Base-by-base conservation (phyloP, 2,888 invertebrate genomes). In the Melanostoma scalare region DNA sequence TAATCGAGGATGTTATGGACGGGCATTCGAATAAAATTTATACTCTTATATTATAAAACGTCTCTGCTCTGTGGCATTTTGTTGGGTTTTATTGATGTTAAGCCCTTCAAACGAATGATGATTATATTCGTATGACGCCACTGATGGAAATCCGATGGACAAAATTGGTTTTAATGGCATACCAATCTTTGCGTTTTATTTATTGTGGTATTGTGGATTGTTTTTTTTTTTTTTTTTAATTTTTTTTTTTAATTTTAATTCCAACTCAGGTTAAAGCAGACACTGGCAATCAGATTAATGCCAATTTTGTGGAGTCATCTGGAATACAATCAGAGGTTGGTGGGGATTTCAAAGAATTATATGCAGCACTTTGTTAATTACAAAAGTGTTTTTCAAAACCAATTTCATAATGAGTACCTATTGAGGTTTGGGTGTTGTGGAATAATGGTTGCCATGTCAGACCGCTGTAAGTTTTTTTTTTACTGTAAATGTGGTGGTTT, bases 111-210 rank as follows among this genome's bases (percentile, higher is more conserved):
- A 40, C 35, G 44, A 8, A 63, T 31, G 35, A 65, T 55, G 55
- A 35, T 56, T 50, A 50, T 50, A 33, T 20, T 20, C 20, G 20
- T 42, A 72, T 36, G 67, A 60, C 30, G 60, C 35, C 53, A 63
- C 35, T 74, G 69, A 80, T 74, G 68, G 52, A 75, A 69, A 80
- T 58, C 56, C 52, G 50, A 74, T 79, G 56, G 38, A 68, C 74
- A 44, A n/a, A 61, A 74, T 68, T 73, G 68, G 50, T 56, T 75
- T 74, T 69, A 63, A 80, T 75, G 63, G 61, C 63, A 46, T 52
- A 53, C 35, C 52, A 33, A 46, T 60, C 52, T 50, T 31, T 36
- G 6, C 30, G 38, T 35, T 33, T 35, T 38, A 20, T 20, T 53
- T 35, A 48, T 4, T n/a, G 6, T 2, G n/a, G 30, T 6, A 48